Evolutionary conservation across 2,797 vertebrate species (phyloP).

Genomic region (Neosilurus mollespiculum): DNA sequence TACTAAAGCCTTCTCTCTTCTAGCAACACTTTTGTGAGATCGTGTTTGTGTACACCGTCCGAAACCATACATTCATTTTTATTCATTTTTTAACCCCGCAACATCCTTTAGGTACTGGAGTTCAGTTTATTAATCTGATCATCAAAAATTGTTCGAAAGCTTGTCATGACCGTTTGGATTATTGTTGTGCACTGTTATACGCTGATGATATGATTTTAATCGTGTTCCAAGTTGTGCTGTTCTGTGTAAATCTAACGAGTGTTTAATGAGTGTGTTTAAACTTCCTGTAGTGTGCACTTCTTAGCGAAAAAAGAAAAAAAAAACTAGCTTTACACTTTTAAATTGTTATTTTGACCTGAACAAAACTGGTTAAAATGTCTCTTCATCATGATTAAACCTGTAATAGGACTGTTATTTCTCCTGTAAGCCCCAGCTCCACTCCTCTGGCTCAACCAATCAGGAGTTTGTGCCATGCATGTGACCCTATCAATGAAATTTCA

Average conservation of each 20-base stretch:
- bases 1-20: neutral
- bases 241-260: constrained; percentile 44
- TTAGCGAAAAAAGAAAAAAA: neutral
- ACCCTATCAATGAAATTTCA: constrained; percentile 46
- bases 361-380: neutral
- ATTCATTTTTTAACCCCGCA: neutral
- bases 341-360: constrained; percentile 13
- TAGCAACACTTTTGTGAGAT: neutral
- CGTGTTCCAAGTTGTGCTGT: constrained; percentile 48
- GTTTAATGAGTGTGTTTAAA: constrained; percentile 23
- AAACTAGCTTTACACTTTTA: neutral
- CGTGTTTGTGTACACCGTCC: neutral
- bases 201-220: constrained; percentile 29
- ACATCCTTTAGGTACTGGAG: neutral
- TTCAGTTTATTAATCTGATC: neutral
- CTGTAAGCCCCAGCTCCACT: constrained; percentile 10
- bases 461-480: constrained; percentile 51
- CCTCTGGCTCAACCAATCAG: constrained; percentile 48
- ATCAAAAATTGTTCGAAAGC: neutral
- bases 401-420: constrained; percentile 20
- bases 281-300: constrained; percentile 26
- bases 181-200: constrained; percentile 26
- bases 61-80: neutral
- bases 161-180: constrained; percentile 14
- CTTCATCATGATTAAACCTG: constrained; percentile 1